A percentile compares a stretch with the other conserved stretches of the same genome.
These are phyloP conservation scores for Melanocharis versteri DNA, from an alignment of 2,113 vertebrate species.

Conservation along the genomic window DNA sequence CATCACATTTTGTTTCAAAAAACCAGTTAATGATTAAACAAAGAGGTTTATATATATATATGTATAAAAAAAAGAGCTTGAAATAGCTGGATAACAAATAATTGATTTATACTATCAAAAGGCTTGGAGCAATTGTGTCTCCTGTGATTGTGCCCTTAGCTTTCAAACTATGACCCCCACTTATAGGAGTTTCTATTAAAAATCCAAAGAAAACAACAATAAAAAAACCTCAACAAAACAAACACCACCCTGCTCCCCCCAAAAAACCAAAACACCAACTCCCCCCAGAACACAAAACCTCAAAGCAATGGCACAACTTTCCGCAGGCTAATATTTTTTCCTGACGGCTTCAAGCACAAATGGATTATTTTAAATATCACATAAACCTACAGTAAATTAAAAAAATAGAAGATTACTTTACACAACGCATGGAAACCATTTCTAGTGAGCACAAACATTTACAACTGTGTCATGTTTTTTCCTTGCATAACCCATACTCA, in stretches of 20 bases:
- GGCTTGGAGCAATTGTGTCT: not conserved
- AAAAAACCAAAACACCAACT: not conserved
- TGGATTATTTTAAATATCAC: constrained; percentile 55
- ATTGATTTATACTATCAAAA: constrained; percentile 38
- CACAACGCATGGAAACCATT: constrained; percentile 40
- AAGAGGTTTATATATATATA: constrained; percentile 30
- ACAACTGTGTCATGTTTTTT: constrained; percentile 39
- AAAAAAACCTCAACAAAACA: not conserved
- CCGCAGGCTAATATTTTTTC: not conserved
- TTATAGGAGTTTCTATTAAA: not conserved
- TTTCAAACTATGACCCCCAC: constrained; percentile 11
- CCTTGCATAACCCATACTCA: constrained; percentile 36
- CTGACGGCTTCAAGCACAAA: constrained; percentile 8
- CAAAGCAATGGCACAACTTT: constrained; percentile 14
- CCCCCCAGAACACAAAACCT: not conserved
- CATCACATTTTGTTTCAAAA: constrained; percentile 52
- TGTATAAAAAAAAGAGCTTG: not conserved
- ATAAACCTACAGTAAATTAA: constrained; percentile 54
- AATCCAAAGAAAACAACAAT: not conserved
- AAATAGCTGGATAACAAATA: constrained; percentile 60
- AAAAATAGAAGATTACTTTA: constrained; percentile 57
- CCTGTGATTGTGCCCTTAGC: not conserved
- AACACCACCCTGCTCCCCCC: not conserved
- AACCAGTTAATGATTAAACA: constrained; percentile 49
- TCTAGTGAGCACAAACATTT: constrained; percentile 47